Base-by-base conservation (phyloP, 2,888 invertebrate genomes). In the Brachypterus glaber region DNA sequence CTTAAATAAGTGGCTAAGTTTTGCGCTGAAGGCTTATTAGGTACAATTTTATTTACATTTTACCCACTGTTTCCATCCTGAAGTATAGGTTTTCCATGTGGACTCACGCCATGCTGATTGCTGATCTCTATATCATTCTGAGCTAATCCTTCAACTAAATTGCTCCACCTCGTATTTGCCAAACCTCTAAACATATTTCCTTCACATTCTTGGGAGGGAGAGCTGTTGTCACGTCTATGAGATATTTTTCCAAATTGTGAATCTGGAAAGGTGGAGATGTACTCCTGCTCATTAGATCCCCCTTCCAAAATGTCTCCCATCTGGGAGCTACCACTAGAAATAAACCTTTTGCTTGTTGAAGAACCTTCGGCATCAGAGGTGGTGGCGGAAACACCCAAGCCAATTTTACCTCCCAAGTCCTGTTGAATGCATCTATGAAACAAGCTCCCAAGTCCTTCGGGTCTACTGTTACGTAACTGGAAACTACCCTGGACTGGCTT, bases 301-400 rank as follows among this genome's bases (percentile, higher is more conserved):
- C 38, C 44, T 47, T 29, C 54, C 57, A 58, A 40, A 52, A 58
- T 4, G 48, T 47, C 34, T n/a, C n/a, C n/a, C 51, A 45, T 12
- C 50, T 46, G 7, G 43, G 44, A 4, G 43, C 49, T 17, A 57
- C 43, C 17, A 57, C n/a, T 3, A 55, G 41, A 35, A 46, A 53
- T 8, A 29, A 18, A n/a, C 54, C 52, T 30, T 33, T 34, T 11
- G 51, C 40, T 13, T 54, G 52, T n/a, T 39, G 33, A 4, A 50
- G 40, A 0, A 54, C 46, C 21, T 42, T 33, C 3, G 53, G 51
- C 9, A 54, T 49, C 12, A 54, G 39, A 8, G 43, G 27, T 3
- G 54, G 55, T 4, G 55, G 57, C 3, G 56, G 57, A 34, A 57
- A 57, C 5, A 54, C 38, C 45, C 55, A 55, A 0, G 42, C 44